phyloP scores from a whole-genome alignment of 2,888 invertebrate genomes.

The Spisula solida region DNA sequence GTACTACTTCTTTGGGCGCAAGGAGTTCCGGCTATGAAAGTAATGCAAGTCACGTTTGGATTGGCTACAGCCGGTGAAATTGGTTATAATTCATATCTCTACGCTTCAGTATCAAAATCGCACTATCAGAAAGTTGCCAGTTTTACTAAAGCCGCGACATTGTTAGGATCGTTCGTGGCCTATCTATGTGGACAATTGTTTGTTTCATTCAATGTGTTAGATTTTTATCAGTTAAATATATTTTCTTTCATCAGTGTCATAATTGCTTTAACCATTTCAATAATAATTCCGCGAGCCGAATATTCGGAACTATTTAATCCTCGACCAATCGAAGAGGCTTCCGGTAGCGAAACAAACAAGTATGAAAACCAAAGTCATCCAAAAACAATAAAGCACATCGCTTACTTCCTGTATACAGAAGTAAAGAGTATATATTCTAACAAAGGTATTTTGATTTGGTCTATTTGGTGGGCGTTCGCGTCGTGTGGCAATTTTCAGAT shows the following conservation, averaged over 20 bases:
- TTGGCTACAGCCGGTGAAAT: slow-evolving; percentile 96
- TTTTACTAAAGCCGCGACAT: slow-evolving; percentile 93
- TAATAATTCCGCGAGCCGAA: slow-evolving; percentile 90
- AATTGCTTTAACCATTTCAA: slow-evolving; percentile 92
- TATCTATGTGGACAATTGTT: slow-evolving; percentile 93
- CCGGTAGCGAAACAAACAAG: neutral
- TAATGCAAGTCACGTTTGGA: slow-evolving; percentile 93
- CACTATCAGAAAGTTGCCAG: slow-evolving; percentile 95
- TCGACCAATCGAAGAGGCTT: neutral
- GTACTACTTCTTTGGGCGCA: slow-evolving; percentile 92
- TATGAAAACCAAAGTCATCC: neutral
- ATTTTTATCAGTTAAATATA: slow-evolving; percentile 92
- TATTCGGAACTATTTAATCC: slow-evolving; percentile 49
- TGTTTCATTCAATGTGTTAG: slow-evolving; percentile 91
- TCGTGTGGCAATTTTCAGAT: slow-evolving; percentile 92
- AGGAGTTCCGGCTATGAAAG: slow-evolving; percentile 91
- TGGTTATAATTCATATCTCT: slow-evolving; percentile 97
- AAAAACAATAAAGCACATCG: too few species aligned
- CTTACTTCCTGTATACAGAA: slow-evolving; percentile 29
- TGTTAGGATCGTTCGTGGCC: slow-evolving; percentile 93
- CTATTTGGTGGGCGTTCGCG: slow-evolving; percentile 93
- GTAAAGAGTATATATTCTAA: slow-evolving; percentile 54
- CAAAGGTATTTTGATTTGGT: slow-evolving; percentile 91
- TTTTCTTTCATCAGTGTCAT: slow-evolving; percentile 92
- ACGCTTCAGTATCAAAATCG: slow-evolving; percentile 93